Conservation (phyloP, 2,797 vertebrate species). For the Sphenodon punctatus region DNA sequence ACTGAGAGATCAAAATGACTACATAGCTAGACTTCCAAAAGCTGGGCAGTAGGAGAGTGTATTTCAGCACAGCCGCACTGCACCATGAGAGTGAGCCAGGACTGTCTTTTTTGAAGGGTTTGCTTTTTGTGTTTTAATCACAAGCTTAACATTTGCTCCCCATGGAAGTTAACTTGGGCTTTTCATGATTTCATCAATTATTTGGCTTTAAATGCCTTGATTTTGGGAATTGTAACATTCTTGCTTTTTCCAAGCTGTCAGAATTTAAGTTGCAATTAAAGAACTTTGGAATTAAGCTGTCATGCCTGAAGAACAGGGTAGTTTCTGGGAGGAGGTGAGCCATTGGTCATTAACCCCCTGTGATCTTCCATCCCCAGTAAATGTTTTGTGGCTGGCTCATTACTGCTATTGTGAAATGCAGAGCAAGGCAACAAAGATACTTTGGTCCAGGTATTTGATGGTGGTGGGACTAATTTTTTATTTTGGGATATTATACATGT, state of each 20-base stretch:
- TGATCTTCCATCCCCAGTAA: neutral
- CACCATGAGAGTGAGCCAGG: neutral
- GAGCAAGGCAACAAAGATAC: neutral
- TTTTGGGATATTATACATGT: too few relatives aligned
- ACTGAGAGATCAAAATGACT: neutral
- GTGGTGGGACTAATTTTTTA: too few relatives aligned
- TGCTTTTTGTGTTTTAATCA: neutral
- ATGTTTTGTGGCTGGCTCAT: neutral
- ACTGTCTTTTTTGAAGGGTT: neutral
- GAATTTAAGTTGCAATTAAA: neutral
- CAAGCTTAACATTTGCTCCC: neutral
- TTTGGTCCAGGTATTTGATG: too few relatives aligned
- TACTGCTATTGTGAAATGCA: neutral
- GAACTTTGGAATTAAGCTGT: neutral
- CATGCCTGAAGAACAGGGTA: neutral
- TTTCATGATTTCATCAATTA: neutral
- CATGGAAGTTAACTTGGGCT: neutral
- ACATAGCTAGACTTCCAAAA: neutral
- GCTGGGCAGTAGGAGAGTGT: neutral
- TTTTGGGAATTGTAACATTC: neutral
- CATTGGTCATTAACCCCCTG: neutral
- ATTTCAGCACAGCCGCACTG: neutral
- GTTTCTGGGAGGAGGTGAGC: neutral
- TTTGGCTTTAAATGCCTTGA: neutral
- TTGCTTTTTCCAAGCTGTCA: neutral